Conservation (phyloP, 2,888 invertebrate species). For the Drosophila pullipes region DNA sequence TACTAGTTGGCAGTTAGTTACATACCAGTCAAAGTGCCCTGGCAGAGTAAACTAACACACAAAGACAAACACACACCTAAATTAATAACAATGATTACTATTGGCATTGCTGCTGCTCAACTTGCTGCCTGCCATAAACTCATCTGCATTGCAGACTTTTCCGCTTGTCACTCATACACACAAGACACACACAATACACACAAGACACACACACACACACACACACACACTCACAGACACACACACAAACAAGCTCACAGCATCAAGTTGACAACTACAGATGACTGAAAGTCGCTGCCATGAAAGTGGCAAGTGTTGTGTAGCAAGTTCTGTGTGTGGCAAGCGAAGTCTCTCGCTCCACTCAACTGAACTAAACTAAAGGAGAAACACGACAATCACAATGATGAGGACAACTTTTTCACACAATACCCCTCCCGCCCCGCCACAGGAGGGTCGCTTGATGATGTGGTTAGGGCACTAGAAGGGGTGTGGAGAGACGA, state of each 20-base stretch:
- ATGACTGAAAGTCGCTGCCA: slow-evolving; percentile 21
- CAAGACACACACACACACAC: not conserved
- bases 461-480: not conserved
- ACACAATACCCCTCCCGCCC: slow-evolving; percentile 21
- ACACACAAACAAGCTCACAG: slow-evolving; percentile 20
- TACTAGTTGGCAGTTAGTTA: slow-evolving; percentile 45
- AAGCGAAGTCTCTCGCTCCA: slow-evolving; percentile 9
- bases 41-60: slow-evolving; percentile 2
- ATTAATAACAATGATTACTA: slow-evolving; percentile 76
- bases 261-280: slow-evolving; percentile 60
- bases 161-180: slow-evolving; percentile 28
- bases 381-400: slow-evolving; percentile 36
- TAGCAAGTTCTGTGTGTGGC: not conserved
- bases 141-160: slow-evolving; percentile 56
- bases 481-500: not conserved
- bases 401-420: slow-evolving; percentile 64
- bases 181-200: not conserved
- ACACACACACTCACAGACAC: not conserved
- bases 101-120: slow-evolving; percentile 60
- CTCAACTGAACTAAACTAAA: slow-evolving; percentile 15
- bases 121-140: slow-evolving; percentile 45
- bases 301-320: slow-evolving; percentile 41
- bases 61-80: slow-evolving; percentile 40
- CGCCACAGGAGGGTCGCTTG: not conserved
- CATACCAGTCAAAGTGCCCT: slow-evolving; percentile 48